A percentile compares a stretch with the other conserved stretches of the same genome.
phyloP scores from a whole-genome alignment of 2,113 vertebrate genomes.

The Cololabis saira region DNA sequence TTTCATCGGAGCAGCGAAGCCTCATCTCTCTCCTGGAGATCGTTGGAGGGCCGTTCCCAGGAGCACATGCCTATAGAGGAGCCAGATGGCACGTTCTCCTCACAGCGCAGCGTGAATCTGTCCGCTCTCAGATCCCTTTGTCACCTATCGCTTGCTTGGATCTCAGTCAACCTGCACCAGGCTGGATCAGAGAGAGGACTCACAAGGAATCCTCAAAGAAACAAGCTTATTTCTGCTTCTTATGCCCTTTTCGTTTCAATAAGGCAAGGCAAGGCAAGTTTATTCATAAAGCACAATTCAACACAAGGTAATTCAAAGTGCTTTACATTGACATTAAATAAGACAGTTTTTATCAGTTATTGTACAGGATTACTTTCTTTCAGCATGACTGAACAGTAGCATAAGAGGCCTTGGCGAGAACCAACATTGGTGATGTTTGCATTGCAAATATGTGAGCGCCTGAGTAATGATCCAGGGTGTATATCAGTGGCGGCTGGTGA shows the following conservation, averaged over 20 bases:
- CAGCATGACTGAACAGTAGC: constrained; percentile 26
- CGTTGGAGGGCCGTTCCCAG: constrained; percentile 38
- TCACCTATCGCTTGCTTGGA: constrained; percentile 46
- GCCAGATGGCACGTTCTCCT: constrained; percentile 65
- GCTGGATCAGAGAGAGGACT: constrained; percentile 62
- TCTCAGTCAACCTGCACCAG: constrained; percentile 51
- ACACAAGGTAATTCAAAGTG: too few relatives aligned
- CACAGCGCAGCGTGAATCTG: constrained; percentile 36
- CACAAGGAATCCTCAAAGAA: constrained; percentile 25
- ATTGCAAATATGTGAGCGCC: constrained; percentile 29
- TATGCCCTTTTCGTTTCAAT: constrained; percentile 3
- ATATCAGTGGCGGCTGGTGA: too few relatives aligned
- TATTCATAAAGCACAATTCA: too few relatives aligned
- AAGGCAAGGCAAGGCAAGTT: too few relatives aligned
- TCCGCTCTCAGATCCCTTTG: constrained; percentile 61
- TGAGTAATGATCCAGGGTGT: neutral
- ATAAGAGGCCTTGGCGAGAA: constrained; percentile 17
- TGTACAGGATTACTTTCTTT: constrained; percentile 13
- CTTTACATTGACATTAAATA: too few relatives aligned
- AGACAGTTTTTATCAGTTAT: too few relatives aligned
- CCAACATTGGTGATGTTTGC: neutral
- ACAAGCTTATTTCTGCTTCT: constrained; percentile 5
- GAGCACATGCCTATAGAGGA: constrained; percentile 19
- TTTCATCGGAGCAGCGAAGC: constrained; percentile 6
- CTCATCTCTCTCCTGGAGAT: constrained; percentile 32